Evolutionary conservation across 1,140 invertebrate species (phyloP), one percentile per base, ranked within the genome.

Genomic region (Eubasilissa regina): DNA sequence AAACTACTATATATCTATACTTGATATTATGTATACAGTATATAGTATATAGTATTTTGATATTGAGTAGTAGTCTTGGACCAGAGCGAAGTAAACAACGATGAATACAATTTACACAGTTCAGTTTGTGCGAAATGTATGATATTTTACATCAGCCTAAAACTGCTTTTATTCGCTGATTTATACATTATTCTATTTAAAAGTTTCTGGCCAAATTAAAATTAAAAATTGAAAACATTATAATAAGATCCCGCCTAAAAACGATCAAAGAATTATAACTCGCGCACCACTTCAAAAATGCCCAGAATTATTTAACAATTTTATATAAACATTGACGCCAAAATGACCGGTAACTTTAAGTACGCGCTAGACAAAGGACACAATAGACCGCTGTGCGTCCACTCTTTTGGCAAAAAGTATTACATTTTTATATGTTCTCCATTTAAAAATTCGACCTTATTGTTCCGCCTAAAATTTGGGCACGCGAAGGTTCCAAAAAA

Each of bases 321-420:
- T 74, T 9, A 8, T 70, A 43, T 15, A 74, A 53, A 56, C 70
- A 43, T 74, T 21, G 44, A 13, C 13, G 35, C 25, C 35, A n/a
- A 74, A 74, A 74, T 70, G 66, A 70, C 66, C 66, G 47, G 66
- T 10, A 64, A 64, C 60, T 64, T 64, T 35, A 35, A 64, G 60
- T 48, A 48, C 66, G 47, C 45, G 13, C n/a, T 11, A 1, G 17
- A 47, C 66, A 70, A 70, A 47, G 10, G 21, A 35, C 0, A 75
- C 43, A 75, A 60, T 60, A 19, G 13, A 9, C 25, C 6, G 7
- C n/a, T 19, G 7, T 75, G 56, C 60, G 73, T 75, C 73, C 53
- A 75, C 35, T 75, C 56, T 75, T 45, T 53, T 60, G 21, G 9
- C 12, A 47, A 47, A 70, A 70, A 25, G 12, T 12, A 35, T 13